Base-by-base conservation (phyloP, 2,888 invertebrate species). In the Meteorus colon region DNA sequence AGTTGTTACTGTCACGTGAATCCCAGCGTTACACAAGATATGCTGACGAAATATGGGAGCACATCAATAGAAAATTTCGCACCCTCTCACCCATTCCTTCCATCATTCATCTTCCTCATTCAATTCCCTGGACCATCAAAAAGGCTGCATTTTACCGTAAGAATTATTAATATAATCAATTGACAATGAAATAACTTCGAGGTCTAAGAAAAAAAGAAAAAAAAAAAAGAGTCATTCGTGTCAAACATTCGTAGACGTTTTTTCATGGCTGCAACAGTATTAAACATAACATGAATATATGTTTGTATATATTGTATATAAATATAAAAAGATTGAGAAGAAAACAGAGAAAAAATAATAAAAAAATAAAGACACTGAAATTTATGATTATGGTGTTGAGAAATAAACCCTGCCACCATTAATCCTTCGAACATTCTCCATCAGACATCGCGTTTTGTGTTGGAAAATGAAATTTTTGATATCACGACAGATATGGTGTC, bases 241-340 rank as follows among this genome's bases (percentile, higher is more conserved):
- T 37, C n/a, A 63, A 41, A 62, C 27, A 45, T 24, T 55, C 3
- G 65, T 45, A 55, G 45, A 59, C 51, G 34, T 69, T 69, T 69
- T 69, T 31, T 69, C n/a, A 45, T 29, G 48, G 51, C 29, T 67
- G 45, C 29, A 12, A 69, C n/a, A n/a, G 19, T 69, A 55, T 55
- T 66, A 34, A 55, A 48, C 34, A 37, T 51, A 48, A 31, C 16
- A 48, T 72, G 82, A 81, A 81, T 84, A 86, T 84, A 79, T 82
- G 82, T 84, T 86, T 87, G 87, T 87, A 87, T 86, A 87, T 87
- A 87, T 85, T 87, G 87, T 87, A 87, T 83, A 87, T 87, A 87
- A 87, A 87, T 86, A 85, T 86, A 86, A 70, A 87, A 84, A 86
- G 85, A 86, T 83, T 82, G 82, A 31, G 48, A 31, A 27, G 16